Evolutionary conservation across 2,113 vertebrate species (phyloP), one percentile per base, ranked within the genome.

Genomic region (Channa maculata): DNA sequence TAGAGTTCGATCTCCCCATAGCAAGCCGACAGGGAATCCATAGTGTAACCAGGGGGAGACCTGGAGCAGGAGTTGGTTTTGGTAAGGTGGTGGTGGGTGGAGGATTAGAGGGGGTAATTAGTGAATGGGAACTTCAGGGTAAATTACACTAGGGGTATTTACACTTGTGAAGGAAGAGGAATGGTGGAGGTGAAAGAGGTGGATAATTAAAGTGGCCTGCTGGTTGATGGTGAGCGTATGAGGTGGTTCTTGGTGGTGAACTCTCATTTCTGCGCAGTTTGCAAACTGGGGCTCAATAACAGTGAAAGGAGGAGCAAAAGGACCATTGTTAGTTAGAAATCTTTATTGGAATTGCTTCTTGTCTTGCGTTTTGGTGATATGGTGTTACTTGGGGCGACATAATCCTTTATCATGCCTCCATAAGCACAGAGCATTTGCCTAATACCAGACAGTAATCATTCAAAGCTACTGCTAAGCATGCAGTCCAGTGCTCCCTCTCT

Each of bases 1-100:
- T 93, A 92, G 90, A 89, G 73, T 93, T 94, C 91, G 92, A 95
- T 94, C 93, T 91, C 86, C 82, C 88, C 68, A 37, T 77, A 86
- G 90, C 80, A 52, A 86, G 70, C 62, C 65, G 88, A 93, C 92
- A 90, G 90, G 75, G 90, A 92, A 94, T 94, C 93, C 80, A 93
- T 94, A 89, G 79, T 77, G 73, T 73, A 88, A 77, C 71, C 24
- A 8, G 83, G 82, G 84, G 79, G 79, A 77, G 89, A 90, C 83
- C 85, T 73, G 79, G 50, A 77, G 84, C 67, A 60, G 88, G 79
- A 82, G 81, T 55, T 67, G 63, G 78, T 80, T 86, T 83, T 68
- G 13, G 53, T 34, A 52, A 70, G 71, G 77, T 52, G 67, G 58
- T 59, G 51, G 57, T 33, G 64, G 70, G 24, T 62, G 33, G 46